Conservation (phyloP, 2,888 invertebrate species). For the Cephus pulcher region DNA sequence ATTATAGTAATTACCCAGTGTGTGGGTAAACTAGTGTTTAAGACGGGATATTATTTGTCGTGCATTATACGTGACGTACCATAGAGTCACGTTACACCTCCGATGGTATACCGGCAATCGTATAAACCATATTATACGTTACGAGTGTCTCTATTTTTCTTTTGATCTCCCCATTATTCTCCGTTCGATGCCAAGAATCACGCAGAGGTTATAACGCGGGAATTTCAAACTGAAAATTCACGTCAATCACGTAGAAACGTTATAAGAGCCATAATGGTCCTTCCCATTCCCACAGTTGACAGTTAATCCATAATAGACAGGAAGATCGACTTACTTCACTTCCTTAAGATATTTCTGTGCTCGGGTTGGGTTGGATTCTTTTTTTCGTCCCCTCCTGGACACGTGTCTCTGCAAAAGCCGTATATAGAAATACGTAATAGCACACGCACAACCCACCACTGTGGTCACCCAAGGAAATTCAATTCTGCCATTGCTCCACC, state of each 20-base stretch:
- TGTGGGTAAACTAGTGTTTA: slow-evolving; percentile 54
- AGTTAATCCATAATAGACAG: not conserved
- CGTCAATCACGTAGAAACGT: not conserved
- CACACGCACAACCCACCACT: not conserved
- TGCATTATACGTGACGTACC: slow-evolving; percentile 45
- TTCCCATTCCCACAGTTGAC: not conserved
- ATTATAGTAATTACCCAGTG: slow-evolving; percentile 53
- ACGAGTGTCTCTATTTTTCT: not conserved
- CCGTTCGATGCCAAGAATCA: not conserved
- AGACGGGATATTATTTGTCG: slow-evolving; percentile 48
- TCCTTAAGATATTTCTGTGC: not conserved
- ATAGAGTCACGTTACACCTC: slow-evolving; percentile 43
- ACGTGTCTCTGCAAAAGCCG: not conserved
- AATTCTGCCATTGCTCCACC: slow-evolving; percentile 57
- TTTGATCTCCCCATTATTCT: not conserved
- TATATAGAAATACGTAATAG: not conserved
- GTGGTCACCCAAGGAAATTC: slow-evolving; percentile 39
- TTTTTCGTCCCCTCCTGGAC: not conserved
- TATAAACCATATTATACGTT: slow-evolving; percentile 31
- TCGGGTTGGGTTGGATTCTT: not conserved
- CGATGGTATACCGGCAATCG: slow-evolving; percentile 22
- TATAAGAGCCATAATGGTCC: not conserved
- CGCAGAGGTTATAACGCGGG: not conserved
- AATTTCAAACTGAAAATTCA: not conserved
- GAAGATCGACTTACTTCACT: not conserved